These are phyloP conservation scores for Leptopilina clavipes DNA, from an alignment of 1,140 invertebrate genomes.

Conservation along the genomic window DNA sequence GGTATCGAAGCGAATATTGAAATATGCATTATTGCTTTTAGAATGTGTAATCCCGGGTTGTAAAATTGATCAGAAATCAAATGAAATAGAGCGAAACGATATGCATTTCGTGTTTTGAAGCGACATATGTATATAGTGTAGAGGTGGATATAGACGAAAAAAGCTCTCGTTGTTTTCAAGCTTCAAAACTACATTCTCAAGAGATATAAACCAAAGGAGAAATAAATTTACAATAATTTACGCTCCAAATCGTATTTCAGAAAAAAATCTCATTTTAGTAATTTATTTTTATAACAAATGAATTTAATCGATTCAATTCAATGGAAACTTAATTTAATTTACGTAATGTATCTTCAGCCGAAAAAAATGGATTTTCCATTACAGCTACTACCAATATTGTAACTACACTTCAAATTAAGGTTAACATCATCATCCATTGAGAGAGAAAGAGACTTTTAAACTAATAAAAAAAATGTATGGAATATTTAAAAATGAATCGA, in stretches of 20 bases:
- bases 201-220: slow-evolving; percentile 10
- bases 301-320: too few species aligned
- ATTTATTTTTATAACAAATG: too few species aligned
- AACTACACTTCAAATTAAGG: too few species aligned
- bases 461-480: too few species aligned
- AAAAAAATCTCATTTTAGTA: too few species aligned
- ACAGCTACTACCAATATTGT: too few species aligned
- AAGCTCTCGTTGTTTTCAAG: not conserved
- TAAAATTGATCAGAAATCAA: slow-evolving; percentile 30
- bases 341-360: too few species aligned
- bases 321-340: too few species aligned
- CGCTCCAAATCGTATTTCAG: not conserved
- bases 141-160: not conserved
- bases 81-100: slow-evolving; percentile 31
- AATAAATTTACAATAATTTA: not conserved
- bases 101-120: not conserved
- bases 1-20: not conserved
- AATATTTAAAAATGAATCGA: too few species aligned
- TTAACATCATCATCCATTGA: too few species aligned
- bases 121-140: not conserved
- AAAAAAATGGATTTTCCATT: too few species aligned
- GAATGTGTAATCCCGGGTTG: slow-evolving; percentile 9
- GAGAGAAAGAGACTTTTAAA: too few species aligned
- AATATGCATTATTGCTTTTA: slow-evolving; percentile 26
- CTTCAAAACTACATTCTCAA: not conserved